These are phyloP conservation scores for Mantis religiosa DNA, from an alignment of 2,888 invertebrate genomes.

Conservation along the genomic window DNA sequence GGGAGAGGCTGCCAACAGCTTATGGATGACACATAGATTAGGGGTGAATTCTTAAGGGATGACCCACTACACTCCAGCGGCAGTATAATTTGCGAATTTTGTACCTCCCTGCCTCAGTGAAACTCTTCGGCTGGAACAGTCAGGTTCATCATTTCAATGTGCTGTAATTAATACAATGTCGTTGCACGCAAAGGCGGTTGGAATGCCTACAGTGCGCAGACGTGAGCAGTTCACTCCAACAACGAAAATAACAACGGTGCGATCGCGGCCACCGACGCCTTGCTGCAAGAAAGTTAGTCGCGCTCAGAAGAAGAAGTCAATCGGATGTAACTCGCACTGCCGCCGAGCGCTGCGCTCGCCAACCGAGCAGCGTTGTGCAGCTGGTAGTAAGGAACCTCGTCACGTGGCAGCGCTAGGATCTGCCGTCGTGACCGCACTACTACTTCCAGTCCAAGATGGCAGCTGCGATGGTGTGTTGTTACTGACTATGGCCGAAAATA, in stretches of 20 bases:
- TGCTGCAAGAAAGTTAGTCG: slow-evolving; percentile 1
- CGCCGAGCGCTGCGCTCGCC: neutral
- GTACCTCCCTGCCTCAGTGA: neutral
- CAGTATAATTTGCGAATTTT: neutral
- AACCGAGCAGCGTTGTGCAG: neutral
- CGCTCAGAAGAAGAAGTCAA: neutral
- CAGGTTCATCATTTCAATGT: neutral
- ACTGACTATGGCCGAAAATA: slow-evolving; percentile 39
- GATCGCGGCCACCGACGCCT: neutral
- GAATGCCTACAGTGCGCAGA: slow-evolving; percentile 6
- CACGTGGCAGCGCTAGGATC: slow-evolving; percentile 33
- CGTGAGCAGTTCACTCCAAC: neutral
- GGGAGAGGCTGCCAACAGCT: slow-evolving; percentile 20
- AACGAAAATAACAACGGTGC: neutral
- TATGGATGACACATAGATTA: neutral
- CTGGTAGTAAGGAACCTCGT: slow-evolving; percentile 29
- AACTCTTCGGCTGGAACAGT: neutral
- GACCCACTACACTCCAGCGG: neutral
- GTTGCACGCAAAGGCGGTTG: neutral
- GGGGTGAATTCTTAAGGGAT: neutral
- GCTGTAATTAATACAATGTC: neutral
- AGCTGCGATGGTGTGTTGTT: slow-evolving; percentile 44
- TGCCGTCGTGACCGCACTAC: slow-evolving; percentile 41
- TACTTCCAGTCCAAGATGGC: slow-evolving; percentile 56
- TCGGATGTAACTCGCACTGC: neutral